These are phyloP conservation scores for Climacteris rufus DNA, from an alignment of 2,113 vertebrate genomes.

Conservation along the genomic window DNA sequence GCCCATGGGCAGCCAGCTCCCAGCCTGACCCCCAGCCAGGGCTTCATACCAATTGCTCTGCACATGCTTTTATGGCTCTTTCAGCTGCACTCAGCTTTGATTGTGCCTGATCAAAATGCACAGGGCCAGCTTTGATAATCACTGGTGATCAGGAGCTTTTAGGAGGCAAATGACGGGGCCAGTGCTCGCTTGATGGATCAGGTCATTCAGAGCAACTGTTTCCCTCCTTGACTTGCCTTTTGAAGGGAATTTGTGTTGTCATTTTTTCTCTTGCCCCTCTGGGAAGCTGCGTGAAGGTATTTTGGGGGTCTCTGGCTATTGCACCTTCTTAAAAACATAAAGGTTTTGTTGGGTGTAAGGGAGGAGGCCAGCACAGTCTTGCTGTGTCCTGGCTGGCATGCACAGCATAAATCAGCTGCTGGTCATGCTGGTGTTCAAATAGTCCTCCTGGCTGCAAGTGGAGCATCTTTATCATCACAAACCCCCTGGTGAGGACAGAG, in stretches of 20 bases:
- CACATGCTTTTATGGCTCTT: slow-evolving; percentile 36
- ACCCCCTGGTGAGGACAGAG: fast-evolving
- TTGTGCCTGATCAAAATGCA: slow-evolving; percentile 58
- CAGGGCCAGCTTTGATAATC: slow-evolving; percentile 34
- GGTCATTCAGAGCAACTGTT: slow-evolving; percentile 41
- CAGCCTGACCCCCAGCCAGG: slow-evolving; percentile 17
- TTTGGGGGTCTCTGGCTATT: background rate
- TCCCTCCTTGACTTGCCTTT: background rate
- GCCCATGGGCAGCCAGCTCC: background rate
- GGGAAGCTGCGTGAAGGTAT: background rate
- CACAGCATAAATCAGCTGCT: background rate
- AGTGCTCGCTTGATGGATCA: slow-evolving; percentile 1
- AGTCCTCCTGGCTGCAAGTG: background rate
- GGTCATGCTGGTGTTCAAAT: background rate
- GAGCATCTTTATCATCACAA: background rate
- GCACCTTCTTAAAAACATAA: background rate
- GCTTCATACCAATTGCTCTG: slow-evolving; percentile 4
- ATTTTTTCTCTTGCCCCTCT: background rate
- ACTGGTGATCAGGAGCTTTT: slow-evolving; percentile 55
- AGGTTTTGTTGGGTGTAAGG: background rate
- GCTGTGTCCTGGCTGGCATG: background rate
- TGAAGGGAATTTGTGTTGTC: background rate
- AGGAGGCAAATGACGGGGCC: slow-evolving; percentile 16
- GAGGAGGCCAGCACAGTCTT: background rate
- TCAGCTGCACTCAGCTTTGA: slow-evolving; percentile 53